Percentiles rank a stretch among this genome's conserved stretches.
These are phyloP conservation scores for Pteromalus puparum DNA, from an alignment of 1,140 invertebrate species.

Conservation along the genomic window DNA sequence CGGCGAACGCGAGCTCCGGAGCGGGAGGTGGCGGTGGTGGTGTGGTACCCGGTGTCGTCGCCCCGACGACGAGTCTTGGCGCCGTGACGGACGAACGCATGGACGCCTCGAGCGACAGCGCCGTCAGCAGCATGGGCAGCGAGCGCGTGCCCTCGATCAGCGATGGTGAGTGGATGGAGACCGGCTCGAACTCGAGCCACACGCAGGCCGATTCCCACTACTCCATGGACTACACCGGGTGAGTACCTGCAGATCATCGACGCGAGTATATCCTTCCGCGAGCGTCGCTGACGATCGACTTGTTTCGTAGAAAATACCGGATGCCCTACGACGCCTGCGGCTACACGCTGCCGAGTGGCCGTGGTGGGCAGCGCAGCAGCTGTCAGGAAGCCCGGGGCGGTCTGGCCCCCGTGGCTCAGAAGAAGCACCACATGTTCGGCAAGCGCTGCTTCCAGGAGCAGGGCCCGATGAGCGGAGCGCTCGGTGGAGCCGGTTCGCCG, in stretches of 20 bases:
- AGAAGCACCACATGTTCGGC: conserved; percentile 94
- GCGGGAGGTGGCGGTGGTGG: conserved; percentile 60
- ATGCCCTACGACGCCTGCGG: conserved; percentile 84
- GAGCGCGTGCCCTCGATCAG: conserved; percentile 91
- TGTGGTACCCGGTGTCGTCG: conserved; percentile 59
- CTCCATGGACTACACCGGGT: conserved; percentile 75
- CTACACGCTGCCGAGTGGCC: conserved; percentile 72
- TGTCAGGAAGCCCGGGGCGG: conserved; percentile 68
- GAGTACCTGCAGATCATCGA: too few relatives aligned
- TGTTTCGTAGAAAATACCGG: conserved; percentile 79
- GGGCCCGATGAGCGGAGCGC: neutral
- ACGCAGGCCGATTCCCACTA: conserved; percentile 78
- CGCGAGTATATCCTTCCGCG: too few relatives aligned
- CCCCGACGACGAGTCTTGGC: conserved; percentile 52
- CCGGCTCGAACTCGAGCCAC: conserved; percentile 88
- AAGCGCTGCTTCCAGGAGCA: conserved; percentile 87
- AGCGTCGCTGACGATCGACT: too few relatives aligned
- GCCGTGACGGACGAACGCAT: conserved; percentile 79
- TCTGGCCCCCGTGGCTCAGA: conserved; percentile 86
- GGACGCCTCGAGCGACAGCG: conserved; percentile 90
- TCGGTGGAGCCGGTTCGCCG: conserved; percentile 61
- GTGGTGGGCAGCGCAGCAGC: conserved; percentile 57
- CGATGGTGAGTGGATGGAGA: conserved; percentile 92
- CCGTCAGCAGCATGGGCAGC: conserved; percentile 93
- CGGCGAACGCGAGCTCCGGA: conserved; percentile 40